Evolutionary conservation across 1,140 invertebrate species (phyloP).

Genomic region (Neodiprion fabricii): DNA sequence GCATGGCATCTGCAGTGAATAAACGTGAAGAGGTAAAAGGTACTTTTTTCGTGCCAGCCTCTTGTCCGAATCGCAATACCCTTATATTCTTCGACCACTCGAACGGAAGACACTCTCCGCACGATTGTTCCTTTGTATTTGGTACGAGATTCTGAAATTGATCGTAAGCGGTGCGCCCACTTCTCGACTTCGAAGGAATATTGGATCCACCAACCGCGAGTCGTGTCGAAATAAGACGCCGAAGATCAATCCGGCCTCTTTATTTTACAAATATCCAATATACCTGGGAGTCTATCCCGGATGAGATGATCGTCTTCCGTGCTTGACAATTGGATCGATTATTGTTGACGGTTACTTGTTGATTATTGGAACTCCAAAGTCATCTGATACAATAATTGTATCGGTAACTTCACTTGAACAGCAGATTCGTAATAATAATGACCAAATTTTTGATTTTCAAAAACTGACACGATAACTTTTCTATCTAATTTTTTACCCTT

Average conservation of each 20-base stretch:
- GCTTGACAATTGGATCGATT: too few species aligned
- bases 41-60: not conserved
- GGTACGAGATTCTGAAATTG: not conserved
- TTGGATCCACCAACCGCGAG: slow-evolving; percentile 32
- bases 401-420: too few species aligned
- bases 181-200: slow-evolving; percentile 46
- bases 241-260: slow-evolving; percentile 32
- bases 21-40: not conserved
- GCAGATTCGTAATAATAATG: too few species aligned
- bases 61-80: not conserved
- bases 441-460: too few species aligned
- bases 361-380: too few species aligned
- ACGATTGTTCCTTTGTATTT: not conserved
- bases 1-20: not conserved
- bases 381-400: too few species aligned
- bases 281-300: slow-evolving; percentile 22
- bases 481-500: too few species aligned
- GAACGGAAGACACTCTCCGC: not conserved
- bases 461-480: too few species aligned
- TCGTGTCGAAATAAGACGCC: slow-evolving; percentile 42
- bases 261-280: slow-evolving; percentile 33
- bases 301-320: slow-evolving; percentile 34
- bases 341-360: too few species aligned
- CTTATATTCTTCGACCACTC: not conserved
- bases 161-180: slow-evolving; percentile 14